These are phyloP conservation scores for Epistrophe grossulariae DNA, from an alignment of 2,888 invertebrate species.

Conservation along the genomic window DNA sequence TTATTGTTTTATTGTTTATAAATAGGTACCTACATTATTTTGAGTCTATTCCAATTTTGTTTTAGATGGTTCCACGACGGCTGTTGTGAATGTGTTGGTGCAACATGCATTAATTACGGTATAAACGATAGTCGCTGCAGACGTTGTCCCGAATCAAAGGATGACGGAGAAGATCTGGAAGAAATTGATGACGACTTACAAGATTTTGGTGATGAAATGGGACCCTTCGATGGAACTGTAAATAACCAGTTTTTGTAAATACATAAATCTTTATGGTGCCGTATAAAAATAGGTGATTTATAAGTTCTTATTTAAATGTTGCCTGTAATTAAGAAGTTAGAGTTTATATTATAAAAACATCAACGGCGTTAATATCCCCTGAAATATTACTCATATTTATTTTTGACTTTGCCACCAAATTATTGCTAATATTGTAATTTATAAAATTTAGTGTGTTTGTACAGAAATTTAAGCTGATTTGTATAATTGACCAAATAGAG, in stretches of 20 bases:
- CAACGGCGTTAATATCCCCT: background rate
- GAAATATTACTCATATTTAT: constrained; percentile 56
- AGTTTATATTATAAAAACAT: background rate
- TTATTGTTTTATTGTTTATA: constrained; percentile 48
- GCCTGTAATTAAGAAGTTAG: background rate
- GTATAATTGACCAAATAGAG: constrained; percentile 53
- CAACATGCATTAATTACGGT: constrained; percentile 94
- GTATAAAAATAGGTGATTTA: background rate
- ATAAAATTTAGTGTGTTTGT: constrained; percentile 57
- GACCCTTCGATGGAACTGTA: constrained; percentile 83
- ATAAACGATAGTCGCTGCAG: constrained; percentile 92
- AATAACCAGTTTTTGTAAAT: constrained; percentile 79
- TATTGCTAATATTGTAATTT: constrained; percentile 47
- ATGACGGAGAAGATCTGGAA: constrained; percentile 84
- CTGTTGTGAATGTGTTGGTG: constrained; percentile 96
- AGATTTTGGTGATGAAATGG: constrained; percentile 87
- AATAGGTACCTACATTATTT: background rate
- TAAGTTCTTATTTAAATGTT: constrained; percentile 8
- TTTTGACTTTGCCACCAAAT: constrained; percentile 43
- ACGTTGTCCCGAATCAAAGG: constrained; percentile 87
- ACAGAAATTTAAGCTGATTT: constrained; percentile 62
- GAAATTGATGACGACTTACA: constrained; percentile 82
- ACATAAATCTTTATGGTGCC: constrained; percentile 52
- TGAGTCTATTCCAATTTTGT: background rate
- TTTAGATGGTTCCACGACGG: constrained; percentile 95